Base-by-base conservation (phyloP, 1,140 invertebrate species). In the Heliconius hewitsoni region DNA sequence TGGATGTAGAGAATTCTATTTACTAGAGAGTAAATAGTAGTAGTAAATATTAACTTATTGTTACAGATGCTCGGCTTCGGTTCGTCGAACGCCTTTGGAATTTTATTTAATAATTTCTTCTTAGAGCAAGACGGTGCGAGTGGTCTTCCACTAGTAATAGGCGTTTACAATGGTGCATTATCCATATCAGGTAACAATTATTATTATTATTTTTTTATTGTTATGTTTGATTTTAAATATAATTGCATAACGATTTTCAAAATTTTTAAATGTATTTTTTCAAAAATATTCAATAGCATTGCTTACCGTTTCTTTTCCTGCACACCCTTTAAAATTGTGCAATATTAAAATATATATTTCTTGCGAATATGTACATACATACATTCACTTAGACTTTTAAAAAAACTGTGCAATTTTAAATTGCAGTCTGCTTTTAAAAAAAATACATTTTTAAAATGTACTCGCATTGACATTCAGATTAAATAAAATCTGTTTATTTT, bases 41-140 rank as follows among this genome's bases (percentile, higher is more conserved):
- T 57, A 66, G 30, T n/a, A 16, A 66, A 23, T 13, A 3, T 5
- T 27, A 5, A 30, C 1, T 66, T 30, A 66, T 66, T 80, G 30
- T 91, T 93, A 78, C 86, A 96, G 96, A 94, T 95, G 86, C 90
- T 95, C 71, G 95, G 95, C 2, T 87, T 95, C 66, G 95, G 95
- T 4, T 95, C 95, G 0, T 90, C 96, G 30, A 94, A 96, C 81
- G 96, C 95, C 8, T 97, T 97, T 79, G 96, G 96, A 3, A 93
- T 97, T 39, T 88, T 97, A 27, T 97, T 96, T 78, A 96, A 96
- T 71, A 95, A 96, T 76, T 96, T 96, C 81, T 95, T 97, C 23
- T 86, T 95, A 66, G 93, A 92, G 13, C 91, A 97, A 60, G 95
- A 95, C 0, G 95, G 95, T 82, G 95, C 95, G 0, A 96, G 95